These are phyloP conservation scores for Tethya wilhelma DNA, from an alignment of 37 sponge, comb jelly and placozoan species.

Conservation along the genomic window DNA sequence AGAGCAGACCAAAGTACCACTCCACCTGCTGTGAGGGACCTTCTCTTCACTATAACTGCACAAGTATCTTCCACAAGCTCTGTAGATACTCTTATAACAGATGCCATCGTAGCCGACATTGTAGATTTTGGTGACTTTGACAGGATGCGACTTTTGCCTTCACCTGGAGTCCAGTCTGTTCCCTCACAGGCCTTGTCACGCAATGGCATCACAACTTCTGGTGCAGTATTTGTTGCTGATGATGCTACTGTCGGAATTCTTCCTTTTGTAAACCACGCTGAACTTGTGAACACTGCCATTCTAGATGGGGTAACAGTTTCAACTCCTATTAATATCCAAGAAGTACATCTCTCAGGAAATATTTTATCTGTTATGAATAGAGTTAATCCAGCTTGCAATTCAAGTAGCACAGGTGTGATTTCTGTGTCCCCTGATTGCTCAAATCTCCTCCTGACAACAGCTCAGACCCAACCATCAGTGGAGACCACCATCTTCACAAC, in stretches of 20 bases:
- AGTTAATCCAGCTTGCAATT: constrained; percentile 12
- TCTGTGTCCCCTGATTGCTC: constrained; percentile 40
- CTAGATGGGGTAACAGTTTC: constrained; percentile 33
- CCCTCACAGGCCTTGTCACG: constrained; percentile 28
- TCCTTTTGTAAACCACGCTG: constrained; percentile 25
- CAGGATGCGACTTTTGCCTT: constrained; percentile 27
- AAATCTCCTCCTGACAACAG: constrained; percentile 22
- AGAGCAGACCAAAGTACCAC: constrained; percentile 8
- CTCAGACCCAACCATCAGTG: constrained; percentile 22
- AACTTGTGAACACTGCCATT: constrained; percentile 72
- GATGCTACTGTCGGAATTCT: constrained; percentile 42
- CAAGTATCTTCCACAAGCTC: not conserved
- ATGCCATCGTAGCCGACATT: constrained; percentile 15
- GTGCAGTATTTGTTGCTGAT: constrained; percentile 35
- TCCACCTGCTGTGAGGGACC: constrained; percentile 17
- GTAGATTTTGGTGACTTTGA: constrained; percentile 24
- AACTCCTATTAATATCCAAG: constrained; percentile 31
- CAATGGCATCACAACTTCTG: constrained; percentile 15
- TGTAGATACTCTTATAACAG: not conserved
- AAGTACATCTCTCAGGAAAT: not conserved
- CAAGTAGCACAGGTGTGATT: constrained; percentile 9
- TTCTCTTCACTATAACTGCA: constrained; percentile 22
- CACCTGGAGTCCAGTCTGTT: not conserved
- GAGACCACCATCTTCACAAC: constrained; percentile 13
- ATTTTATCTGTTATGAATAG: not conserved